Conservation (phyloP, 2,888 invertebrate genomes). For the Cremastinae sp. region DNA sequence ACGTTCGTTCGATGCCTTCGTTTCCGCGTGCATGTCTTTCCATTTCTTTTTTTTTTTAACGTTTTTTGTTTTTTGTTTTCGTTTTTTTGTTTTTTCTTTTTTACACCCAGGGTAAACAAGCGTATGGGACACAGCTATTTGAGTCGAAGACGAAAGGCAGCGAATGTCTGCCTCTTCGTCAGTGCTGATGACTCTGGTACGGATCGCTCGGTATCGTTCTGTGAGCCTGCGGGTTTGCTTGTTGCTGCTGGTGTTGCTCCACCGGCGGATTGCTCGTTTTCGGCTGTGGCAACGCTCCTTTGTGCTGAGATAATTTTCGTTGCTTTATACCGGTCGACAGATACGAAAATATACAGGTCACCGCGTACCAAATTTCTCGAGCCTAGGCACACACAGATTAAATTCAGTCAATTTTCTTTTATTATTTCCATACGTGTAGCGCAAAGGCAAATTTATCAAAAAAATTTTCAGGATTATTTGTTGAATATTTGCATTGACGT, state of each 20-base stretch:
- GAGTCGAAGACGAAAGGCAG: slow-evolving; percentile 76
- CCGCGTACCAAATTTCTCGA: slow-evolving; percentile 99
- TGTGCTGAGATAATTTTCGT: slow-evolving; percentile 79
- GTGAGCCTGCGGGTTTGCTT: slow-evolving; percentile 59
- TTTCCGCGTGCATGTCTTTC: slow-evolving; percentile 35
- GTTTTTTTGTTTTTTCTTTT: slow-evolving; percentile 31
- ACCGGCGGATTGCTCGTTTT: slow-evolving; percentile 62
- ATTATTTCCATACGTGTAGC: too few relatives aligned
- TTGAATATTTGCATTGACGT: too few relatives aligned
- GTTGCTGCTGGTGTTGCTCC: slow-evolving; percentile 72
- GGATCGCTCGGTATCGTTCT: slow-evolving; percentile 70
- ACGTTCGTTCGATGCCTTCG: slow-evolving; percentile 61
- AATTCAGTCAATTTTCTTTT: too few relatives aligned
- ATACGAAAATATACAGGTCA: slow-evolving; percentile 99
- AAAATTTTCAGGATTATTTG: too few relatives aligned
- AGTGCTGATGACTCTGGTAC: slow-evolving; percentile 72
- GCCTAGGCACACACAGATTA: slow-evolving; percentile 86
- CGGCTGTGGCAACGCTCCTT: slow-evolving; percentile 32
- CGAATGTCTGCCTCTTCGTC: slow-evolving; percentile 78
- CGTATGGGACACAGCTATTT: slow-evolving; percentile 75
- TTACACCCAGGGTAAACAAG: slow-evolving; percentile 78
- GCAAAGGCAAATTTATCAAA: too few relatives aligned
- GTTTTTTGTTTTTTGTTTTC: slow-evolving; percentile 12
- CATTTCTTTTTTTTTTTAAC: slow-evolving; percentile 16
- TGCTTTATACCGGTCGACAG: slow-evolving; percentile 95